Evolutionary conservation across 2,797 vertebrate species (phyloP), one percentile per base, ranked within the genome.

Genomic region (Astyanax mexicanus): DNA sequence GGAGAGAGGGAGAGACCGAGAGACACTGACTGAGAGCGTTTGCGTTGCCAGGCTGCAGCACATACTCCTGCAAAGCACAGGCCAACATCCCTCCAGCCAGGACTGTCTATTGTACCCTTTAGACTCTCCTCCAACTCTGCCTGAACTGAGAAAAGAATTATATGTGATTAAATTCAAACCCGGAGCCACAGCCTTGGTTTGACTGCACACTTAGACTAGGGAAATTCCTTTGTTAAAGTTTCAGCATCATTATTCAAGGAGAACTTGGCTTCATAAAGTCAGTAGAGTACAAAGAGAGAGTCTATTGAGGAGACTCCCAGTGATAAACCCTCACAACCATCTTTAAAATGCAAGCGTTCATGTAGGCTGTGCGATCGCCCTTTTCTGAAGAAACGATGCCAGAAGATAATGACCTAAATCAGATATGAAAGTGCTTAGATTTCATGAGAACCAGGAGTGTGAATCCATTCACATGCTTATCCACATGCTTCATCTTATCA

Each of bases 21-120:
- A 17, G 64, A 47, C 68, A 87, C 80, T 82, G 75, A 79, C 80
- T 72, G 81, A 84, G 79, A 84, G 76, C 72, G 76, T 74, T 52
- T 60, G 76, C 78, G 88, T 91, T 93, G 89, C 89, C 88, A 87
- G 90, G 88, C 84, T 85, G 85, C 89, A 84, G 78, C 84, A 82
- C 75, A 88, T 80, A 86, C 80, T 73, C 77, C 82, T 78, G 75
- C 57, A 80, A 62, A 61, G 73, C 77, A 84, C 79, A 66, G 80
- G 79, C 86, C 35, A 70, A 82, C 83, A 81, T 83, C 78, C 87
- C 6, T 66, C 77, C 78, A 84, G 80, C 84, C 70, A 45, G 71
- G 51, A 42, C 78, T 79, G 79, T 80, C 83, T 79, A 84, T 90
- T 88, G 84, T 89, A 83, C 78, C 84, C 83, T 74, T 60, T 81